Evolutionary conservation across 2,113 vertebrate genomes (phyloP), one percentile per base, ranked within the genome.

Genomic region (Channa argus): DNA sequence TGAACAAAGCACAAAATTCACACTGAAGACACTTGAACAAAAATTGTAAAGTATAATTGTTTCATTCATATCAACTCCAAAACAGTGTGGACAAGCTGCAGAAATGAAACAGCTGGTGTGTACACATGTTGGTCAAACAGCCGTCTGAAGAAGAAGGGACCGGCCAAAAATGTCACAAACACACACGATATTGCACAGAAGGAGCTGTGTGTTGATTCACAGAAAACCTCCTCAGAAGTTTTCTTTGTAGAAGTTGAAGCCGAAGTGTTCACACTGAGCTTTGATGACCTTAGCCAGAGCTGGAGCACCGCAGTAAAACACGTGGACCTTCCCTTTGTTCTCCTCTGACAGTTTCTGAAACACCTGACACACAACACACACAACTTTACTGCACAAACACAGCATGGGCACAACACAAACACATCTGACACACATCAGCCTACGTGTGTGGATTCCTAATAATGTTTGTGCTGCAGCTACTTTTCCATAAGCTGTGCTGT

Each of bases 231-330:
- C 12, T 93, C 90, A 97, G 89, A 98, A 97, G 85, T 95, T 92
- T 61, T 97, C 96, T 68, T 93, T 94, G 94, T 95, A 97, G 83
- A 97, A 97, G 51, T 86, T 74, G 92, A 98, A 97, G 64, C 89
- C 76, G 2, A 96, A 95, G 76, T 38, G 62, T 51, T 96, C 95
- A 24, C 96, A 96, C 46, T 95, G 95, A 6, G 82, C 80, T 58
- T 94, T 95, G 83, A 97, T 87, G 54, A 91, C 74, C 79, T 94
- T 95, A 33, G 95, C 96, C 6, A 97, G 92, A 0, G 90, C 92
- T 0, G 94, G 91, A 0, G 96, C 91, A 9, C 96, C 96, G 0
- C 97, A 97, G 88, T 96, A 97, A 89, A 99, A 97, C 39, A 97
- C 96, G 0, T 94, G 93, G 3, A 96, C 96, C 24, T 94, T 93